These are phyloP conservation scores for Notolabrus celidotus DNA, from an alignment of 2,797 vertebrate genomes.

Conservation along the genomic window DNA sequence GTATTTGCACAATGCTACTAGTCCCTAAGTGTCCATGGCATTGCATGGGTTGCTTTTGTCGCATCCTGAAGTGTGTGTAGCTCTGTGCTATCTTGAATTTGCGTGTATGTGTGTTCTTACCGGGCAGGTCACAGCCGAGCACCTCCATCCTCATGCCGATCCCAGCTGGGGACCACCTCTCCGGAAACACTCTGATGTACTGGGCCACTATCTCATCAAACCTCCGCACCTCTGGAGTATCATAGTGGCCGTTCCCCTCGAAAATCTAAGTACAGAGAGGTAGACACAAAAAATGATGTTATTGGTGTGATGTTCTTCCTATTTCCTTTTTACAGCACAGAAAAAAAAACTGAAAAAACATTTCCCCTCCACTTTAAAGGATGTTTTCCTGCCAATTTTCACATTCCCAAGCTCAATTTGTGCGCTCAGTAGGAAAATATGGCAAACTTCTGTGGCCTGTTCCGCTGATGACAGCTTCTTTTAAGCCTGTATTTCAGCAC, in stretches of 20 bases:
- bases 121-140: conserved; percentile 96
- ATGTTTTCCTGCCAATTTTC: conserved; percentile 17
- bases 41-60: not conserved
- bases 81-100: not conserved
- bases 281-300: not conserved
- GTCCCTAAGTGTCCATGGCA: rapidly evolving
- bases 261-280: conserved; percentile 86
- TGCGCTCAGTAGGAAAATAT: conserved; percentile 9
- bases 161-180: conserved; percentile 96
- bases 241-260: conserved; percentile 97
- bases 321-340: conserved; percentile 13
- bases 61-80: not conserved
- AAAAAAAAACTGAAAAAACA: conserved; percentile 37
- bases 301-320: not conserved
- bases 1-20: not conserved
- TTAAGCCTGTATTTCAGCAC: conserved; percentile 11
- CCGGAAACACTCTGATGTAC: conserved; percentile 92
- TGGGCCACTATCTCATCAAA: conserved; percentile 93
- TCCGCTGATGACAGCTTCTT: conserved; percentile 5
- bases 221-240: conserved; percentile 94
- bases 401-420: conserved; percentile 24
- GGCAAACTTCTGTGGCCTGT: not conserved
- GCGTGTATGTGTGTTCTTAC: conserved; percentile 77
- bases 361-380: not conserved
- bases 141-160: conserved; percentile 99